Conservation (phyloP, 2,797 vertebrate species). For the Clamator glandarius region DNA sequence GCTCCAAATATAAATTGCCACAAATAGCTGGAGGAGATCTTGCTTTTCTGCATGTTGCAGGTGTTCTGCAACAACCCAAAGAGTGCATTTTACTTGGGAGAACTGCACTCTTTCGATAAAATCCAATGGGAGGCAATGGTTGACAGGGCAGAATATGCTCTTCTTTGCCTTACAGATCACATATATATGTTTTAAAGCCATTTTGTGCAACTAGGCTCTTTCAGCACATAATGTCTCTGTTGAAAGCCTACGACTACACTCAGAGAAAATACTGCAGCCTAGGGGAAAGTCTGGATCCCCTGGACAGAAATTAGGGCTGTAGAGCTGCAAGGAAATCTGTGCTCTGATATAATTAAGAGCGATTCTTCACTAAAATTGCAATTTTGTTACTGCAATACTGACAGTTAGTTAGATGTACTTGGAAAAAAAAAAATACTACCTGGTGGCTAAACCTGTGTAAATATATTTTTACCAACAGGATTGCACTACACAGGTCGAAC, state of each 20-base stretch:
- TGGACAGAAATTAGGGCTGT: not conserved
- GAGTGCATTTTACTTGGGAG: not conserved
- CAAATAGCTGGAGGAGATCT: not conserved
- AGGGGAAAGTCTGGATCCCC: not conserved
- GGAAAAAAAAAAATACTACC: not conserved
- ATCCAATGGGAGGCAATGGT: not conserved
- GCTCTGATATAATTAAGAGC: not conserved
- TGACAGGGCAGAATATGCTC: not conserved
- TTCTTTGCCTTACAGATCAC: not conserved
- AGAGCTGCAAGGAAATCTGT: not conserved
- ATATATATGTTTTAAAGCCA: not conserved
- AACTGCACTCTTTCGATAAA: not conserved
- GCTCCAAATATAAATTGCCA: conserved; percentile 28
- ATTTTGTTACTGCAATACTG: not conserved
- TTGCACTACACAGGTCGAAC: not conserved
- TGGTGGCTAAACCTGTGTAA: not conserved
- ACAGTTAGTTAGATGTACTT: not conserved
- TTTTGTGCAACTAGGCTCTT: not conserved
- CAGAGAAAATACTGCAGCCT: not conserved
- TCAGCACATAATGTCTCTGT: not conserved
- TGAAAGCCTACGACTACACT: not conserved
- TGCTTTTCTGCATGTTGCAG: not conserved
- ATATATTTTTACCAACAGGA: not conserved
- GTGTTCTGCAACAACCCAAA: not conserved
- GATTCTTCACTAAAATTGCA: not conserved